Evolutionary conservation across 2,113 vertebrate species (phyloP).

Genomic region (Cacatua alba): DNA sequence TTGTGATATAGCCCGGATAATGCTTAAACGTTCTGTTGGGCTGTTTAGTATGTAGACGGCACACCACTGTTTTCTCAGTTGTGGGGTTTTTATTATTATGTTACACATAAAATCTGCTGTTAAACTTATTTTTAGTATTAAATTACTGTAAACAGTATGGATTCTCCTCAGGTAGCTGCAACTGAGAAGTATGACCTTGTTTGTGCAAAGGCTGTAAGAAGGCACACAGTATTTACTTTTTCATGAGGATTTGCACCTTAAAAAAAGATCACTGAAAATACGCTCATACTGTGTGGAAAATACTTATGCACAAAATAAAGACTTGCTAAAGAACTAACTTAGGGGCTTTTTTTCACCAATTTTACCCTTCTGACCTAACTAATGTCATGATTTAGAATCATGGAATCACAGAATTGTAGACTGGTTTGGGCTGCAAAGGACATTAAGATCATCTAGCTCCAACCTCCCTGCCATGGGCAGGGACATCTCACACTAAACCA

Average conservation of each 20-base stretch:
- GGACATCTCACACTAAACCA: too few species aligned
- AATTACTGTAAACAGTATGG: neutral
- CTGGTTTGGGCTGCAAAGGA: neutral
- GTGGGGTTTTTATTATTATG: neutral
- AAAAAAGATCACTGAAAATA: neutral
- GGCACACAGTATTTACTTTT: neutral
- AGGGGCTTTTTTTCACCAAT: fast-evolving
- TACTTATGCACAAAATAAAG: neutral
- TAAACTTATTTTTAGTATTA: neutral
- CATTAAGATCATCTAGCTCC: neutral
- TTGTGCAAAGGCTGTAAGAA: neutral
- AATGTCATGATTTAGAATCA: neutral
- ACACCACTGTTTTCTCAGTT: neutral
- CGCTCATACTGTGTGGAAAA: neutral
- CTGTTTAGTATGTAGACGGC: neutral
- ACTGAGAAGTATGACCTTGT: neutral
- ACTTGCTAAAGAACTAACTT: neutral
- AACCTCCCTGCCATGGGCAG: neutral
- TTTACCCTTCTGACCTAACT: neutral
- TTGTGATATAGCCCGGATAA: neutral
- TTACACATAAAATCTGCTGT: neutral
- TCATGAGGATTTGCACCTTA: neutral
- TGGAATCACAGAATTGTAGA: neutral
- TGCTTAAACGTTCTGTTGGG: neutral
- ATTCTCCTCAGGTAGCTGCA: neutral